phyloP scores from a whole-genome alignment of 2,888 invertebrate species.

The Ophioninae sp. region DNA sequence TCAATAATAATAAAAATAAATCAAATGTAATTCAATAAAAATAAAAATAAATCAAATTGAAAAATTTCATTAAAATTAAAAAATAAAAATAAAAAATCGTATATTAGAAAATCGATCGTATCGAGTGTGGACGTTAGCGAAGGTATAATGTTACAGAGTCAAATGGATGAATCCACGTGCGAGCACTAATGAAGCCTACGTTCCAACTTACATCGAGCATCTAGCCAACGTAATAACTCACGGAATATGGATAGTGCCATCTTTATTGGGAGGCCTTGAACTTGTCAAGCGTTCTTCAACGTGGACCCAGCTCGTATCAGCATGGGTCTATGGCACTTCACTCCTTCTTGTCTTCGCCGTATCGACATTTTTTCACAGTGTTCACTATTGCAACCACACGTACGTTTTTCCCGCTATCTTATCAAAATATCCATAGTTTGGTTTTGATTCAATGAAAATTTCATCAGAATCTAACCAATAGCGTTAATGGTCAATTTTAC shows the following conservation, averaged over 20 bases:
- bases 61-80: conserved; percentile 2
- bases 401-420: conserved; percentile 48
- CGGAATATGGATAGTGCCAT: conserved; percentile 93
- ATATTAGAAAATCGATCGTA: conserved; percentile 26
- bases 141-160: conserved; percentile 76
- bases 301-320: conserved; percentile 89
- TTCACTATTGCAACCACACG: conserved; percentile 88
- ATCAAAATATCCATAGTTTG: neutral
- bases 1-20: conserved; percentile 17
- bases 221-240: conserved; percentile 96
- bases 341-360: conserved; percentile 92
- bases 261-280: conserved; percentile 89
- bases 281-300: conserved; percentile 88
- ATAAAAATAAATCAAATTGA: neutral
- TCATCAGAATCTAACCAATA: neutral
- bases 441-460: neutral
- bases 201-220: conserved; percentile 94
- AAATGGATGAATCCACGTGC: conserved; percentile 92
- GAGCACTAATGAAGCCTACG: conserved; percentile 89
- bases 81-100: neutral
- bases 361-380: conserved; percentile 94
- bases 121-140: conserved; percentile 21
- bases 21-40: neutral
- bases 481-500: neutral
- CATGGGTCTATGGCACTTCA: conserved; percentile 92